These are phyloP conservation scores for Atrichornis clamosus DNA, from an alignment of 2,113 vertebrate genomes.

Conservation along the genomic window DNA sequence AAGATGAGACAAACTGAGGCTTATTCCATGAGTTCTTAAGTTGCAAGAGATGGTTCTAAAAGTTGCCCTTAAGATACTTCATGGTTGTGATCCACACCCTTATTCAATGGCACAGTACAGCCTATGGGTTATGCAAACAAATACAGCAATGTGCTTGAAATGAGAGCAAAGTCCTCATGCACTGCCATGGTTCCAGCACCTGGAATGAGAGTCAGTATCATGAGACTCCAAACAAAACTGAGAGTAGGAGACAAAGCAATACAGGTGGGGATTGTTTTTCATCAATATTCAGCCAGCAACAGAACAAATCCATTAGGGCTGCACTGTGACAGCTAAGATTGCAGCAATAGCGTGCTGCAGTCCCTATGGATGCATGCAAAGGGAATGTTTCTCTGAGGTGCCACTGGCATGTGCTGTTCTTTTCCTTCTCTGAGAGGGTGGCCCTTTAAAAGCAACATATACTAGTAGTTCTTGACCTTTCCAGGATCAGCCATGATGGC, in stretches of 20 bases:
- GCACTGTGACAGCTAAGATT: neutral
- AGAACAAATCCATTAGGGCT: neutral
- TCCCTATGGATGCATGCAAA: neutral
- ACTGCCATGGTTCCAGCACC: neutral
- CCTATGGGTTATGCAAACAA: neutral
- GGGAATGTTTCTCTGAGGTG: neutral
- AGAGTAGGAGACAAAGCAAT: neutral
- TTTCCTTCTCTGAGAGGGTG: neutral
- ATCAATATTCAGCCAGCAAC: neutral
- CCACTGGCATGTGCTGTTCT: neutral
- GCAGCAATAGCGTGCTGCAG: accelerated
- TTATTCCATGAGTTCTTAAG: neutral
- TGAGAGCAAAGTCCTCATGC: neutral
- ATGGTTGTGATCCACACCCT: neutral
- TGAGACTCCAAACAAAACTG: neutral
- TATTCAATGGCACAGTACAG: neutral
- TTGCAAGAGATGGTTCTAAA: neutral
- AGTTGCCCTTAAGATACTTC: neutral
- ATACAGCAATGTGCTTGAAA: neutral
- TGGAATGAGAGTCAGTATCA: neutral
- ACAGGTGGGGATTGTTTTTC: neutral
- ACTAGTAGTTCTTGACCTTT: neutral
- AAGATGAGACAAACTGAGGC: neutral
- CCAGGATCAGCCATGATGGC: neutral
- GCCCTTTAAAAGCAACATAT: neutral